phyloP scores from a whole-genome alignment of 2,113 vertebrate genomes.

The Saiga tatarica region DNA sequence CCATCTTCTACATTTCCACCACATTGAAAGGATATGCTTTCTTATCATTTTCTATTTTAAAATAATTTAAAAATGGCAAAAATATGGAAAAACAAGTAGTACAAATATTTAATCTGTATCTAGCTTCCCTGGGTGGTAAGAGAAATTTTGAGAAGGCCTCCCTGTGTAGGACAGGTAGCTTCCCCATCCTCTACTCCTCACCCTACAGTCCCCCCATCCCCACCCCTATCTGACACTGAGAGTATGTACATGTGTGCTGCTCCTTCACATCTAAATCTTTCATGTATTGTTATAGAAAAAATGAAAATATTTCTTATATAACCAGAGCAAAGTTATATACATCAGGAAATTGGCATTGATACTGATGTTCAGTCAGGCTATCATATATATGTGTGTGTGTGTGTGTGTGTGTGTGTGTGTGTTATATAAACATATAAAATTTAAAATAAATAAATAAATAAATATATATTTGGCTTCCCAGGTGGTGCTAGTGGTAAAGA shows the following conservation, averaged over 20 bases:
- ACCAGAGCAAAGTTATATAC: not conserved
- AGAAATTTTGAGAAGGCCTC: not conserved
- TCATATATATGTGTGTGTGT: not conserved
- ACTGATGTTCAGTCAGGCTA: not conserved
- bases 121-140: not conserved
- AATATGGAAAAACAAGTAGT: not conserved
- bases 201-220: rapidly evolving
- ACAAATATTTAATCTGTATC: not conserved
- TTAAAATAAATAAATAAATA: not conserved
- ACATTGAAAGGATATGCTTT: no score
- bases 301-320: not conserved
- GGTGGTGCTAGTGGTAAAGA: not conserved
- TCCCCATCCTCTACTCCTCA: not conserved
- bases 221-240: not conserved
- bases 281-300: not conserved
- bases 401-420: no score
- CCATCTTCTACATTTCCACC: no score
- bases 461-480: not conserved
- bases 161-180: not conserved
- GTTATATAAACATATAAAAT: not conserved
- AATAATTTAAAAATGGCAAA: not conserved
- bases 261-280: not conserved
- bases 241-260: not conserved
- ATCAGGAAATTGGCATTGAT: not conserved
- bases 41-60: no score